These are phyloP conservation scores for Lasioglossum vierecki DNA, from an alignment of 2,888 invertebrate genomes.

Conservation along the genomic window DNA sequence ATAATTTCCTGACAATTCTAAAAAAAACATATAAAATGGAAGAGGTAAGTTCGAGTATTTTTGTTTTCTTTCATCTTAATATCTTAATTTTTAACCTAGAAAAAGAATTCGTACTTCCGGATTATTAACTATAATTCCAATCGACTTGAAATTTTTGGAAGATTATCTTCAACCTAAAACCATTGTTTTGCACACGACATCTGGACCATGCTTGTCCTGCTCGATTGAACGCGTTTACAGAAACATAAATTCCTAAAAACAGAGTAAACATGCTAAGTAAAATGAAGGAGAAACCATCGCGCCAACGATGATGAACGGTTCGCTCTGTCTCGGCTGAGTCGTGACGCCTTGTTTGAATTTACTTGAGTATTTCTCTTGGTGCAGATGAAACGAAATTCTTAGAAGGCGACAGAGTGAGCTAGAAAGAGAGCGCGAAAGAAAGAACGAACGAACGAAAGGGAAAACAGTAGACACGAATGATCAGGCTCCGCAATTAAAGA, in stretches of 20 bases:
- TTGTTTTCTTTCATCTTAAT: no score
- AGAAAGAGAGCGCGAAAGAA: slow-evolving; percentile 52
- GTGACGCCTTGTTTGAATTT: slow-evolving; percentile 43
- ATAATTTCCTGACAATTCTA: no score
- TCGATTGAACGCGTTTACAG: background rate
- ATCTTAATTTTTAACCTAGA: no score
- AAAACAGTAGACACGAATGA: slow-evolving; percentile 6
- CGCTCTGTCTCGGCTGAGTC: background rate
- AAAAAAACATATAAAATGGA: no score
- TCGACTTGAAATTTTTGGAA: no score
- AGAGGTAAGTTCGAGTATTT: no score
- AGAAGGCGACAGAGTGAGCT: slow-evolving; percentile 68
- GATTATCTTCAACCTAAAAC: no score
- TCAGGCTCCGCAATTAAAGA: background rate
- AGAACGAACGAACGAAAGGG: slow-evolving; percentile 3
- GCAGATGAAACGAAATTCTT: slow-evolving; percentile 71
- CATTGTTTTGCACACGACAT: no score
- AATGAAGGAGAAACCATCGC: background rate
- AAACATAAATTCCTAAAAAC: background rate
- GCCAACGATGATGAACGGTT: background rate
- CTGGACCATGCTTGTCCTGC: no score
- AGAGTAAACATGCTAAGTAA: background rate
- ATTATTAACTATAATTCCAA: no score
- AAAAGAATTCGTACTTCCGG: no score
- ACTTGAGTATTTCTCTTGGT: slow-evolving; percentile 61